Percentiles rank a stretch among this genome's conserved stretches.
Evolutionary conservation across 2,888 invertebrate genomes (phyloP).

Genomic region (Teinopalpus imperialis): DNA sequence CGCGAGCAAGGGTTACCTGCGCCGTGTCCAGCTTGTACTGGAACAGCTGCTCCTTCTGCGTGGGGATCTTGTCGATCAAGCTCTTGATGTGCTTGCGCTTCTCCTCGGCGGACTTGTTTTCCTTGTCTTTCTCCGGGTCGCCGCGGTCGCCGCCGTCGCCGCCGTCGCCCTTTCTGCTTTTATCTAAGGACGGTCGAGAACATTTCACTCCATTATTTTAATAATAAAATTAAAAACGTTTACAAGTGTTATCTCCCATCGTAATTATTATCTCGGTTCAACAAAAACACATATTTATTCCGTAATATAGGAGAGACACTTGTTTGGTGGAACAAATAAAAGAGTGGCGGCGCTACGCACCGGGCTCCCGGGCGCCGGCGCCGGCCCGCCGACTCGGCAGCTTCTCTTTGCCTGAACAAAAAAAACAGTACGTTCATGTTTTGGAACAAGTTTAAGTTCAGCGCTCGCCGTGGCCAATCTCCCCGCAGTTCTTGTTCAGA

Average conservation of each 20-base stretch:
- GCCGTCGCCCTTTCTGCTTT: slow-evolving; percentile 67
- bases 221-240: no score
- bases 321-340: no score
- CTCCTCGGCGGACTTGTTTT: slow-evolving; percentile 92
- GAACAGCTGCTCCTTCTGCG: slow-evolving; percentile 97
- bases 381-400: slow-evolving; percentile 6
- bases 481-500: no score
- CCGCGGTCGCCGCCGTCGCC: slow-evolving; percentile 38
- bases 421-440: no score
- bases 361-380: slow-evolving; percentile 5
- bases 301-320: no score
- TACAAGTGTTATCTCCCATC: no score
- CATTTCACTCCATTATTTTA: no score
- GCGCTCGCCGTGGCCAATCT: no score
- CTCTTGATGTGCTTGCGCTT: slow-evolving; percentile 98
- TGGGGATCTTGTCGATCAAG: slow-evolving; percentile 99
- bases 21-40: slow-evolving; percentile 94
- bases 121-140: slow-evolving; percentile 59
- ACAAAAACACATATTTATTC: no score
- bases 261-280: no score
- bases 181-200: slow-evolving; percentile 81
- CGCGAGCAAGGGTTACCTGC: no score
- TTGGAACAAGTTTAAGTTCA: no score
- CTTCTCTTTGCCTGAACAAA: slow-evolving; percentile 46
- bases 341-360: neutral